Evolutionary conservation across 1,140 invertebrate genomes (phyloP).

Genomic region (Cydia pomonella): DNA sequence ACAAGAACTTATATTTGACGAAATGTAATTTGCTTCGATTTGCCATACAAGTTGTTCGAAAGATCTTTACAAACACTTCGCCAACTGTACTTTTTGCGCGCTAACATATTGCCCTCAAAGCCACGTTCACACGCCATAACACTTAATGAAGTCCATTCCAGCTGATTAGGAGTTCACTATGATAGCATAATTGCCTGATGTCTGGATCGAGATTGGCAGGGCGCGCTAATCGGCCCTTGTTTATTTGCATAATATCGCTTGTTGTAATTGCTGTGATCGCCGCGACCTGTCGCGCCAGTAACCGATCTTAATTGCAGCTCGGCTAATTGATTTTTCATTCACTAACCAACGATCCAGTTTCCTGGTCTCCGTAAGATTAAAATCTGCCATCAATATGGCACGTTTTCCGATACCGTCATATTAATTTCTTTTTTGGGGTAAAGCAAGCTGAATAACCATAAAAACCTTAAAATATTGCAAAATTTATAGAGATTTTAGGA

Average conservation of each 20-base stretch:
- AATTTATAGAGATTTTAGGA: no score
- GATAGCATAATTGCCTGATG: slow-evolving; percentile 1
- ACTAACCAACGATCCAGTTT: not conserved
- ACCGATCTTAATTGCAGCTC: not conserved
- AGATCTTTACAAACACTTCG: not conserved
- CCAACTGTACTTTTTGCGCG: not conserved
- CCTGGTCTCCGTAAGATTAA: not conserved
- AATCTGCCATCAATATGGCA: not conserved
- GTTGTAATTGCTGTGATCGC: slow-evolving; percentile 11
- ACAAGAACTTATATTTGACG: no score
- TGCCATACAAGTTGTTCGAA: no score
- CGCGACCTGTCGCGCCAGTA: slow-evolving; percentile 18
- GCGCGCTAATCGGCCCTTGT: not conserved
- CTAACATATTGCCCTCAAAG: not conserved
- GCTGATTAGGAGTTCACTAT: slow-evolving; percentile 8
- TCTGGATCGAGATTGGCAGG: not conserved
- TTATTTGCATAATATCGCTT: slow-evolving; percentile 23
- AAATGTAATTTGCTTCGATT: no score
- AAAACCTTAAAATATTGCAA: no score
- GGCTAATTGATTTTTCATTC: slow-evolving; percentile 4
- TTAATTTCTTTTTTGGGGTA: not conserved
- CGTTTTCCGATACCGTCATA: not conserved
- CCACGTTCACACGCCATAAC: not conserved
- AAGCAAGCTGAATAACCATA: no score
- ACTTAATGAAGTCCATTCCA: not conserved